These are phyloP conservation scores for Sminthopsis crassicaudata DNA, from an alignment of 2,113 vertebrate species.

Conservation along the genomic window DNA sequence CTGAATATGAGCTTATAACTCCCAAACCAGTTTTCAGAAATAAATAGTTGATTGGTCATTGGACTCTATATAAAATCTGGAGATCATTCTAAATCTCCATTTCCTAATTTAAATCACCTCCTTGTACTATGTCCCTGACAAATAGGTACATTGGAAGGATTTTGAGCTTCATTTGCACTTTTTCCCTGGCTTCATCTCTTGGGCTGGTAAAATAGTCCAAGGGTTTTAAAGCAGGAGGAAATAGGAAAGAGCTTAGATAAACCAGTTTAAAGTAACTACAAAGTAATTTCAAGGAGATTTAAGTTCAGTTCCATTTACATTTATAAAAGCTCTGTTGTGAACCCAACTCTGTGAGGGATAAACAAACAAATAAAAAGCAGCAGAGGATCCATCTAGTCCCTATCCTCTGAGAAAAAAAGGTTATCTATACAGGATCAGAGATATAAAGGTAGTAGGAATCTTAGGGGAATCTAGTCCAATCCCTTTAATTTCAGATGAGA, in stretches of 20 bases:
- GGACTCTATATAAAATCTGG: conserved; percentile 58
- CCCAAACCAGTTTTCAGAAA: neutral
- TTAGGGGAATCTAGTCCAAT: neutral
- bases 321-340: neutral
- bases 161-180: neutral
- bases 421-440: neutral
- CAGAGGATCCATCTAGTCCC: neutral
- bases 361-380: neutral
- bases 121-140: neutral
- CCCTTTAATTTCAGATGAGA: neutral
- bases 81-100: conserved; percentile 61
- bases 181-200: neutral
- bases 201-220: neutral
- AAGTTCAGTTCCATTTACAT: neutral
- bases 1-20: conserved; percentile 44
- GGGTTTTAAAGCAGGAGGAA: neutral
- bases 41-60: conserved; percentile 68
- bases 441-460: neutral
- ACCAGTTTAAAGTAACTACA: neutral
- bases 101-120: neutral
- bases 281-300: neutral
- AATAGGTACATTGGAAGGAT: neutral
- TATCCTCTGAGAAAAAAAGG: neutral
- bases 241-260: neutral
- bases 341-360: neutral